Evolutionary conservation across 2,113 vertebrate species (phyloP).

Genomic region (Naja naja): DNA sequence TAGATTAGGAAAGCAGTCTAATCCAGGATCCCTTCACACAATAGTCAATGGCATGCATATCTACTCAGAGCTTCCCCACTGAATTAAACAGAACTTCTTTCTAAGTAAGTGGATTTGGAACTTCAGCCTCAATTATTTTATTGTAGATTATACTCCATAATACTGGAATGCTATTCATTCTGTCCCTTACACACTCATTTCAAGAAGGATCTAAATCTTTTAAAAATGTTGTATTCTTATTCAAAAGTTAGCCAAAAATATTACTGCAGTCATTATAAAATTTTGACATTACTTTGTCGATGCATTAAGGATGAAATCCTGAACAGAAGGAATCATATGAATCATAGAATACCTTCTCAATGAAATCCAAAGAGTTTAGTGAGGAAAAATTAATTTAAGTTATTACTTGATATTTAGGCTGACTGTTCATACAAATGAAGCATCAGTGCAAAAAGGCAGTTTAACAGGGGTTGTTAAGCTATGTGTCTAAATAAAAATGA

Average conservation of each 20-base stretch:
- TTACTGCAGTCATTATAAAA: neutral
- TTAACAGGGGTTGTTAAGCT: conserved; percentile 10
- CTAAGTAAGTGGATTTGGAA: neutral
- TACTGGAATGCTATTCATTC: neutral
- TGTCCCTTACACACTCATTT: neutral
- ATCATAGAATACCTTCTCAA: neutral
- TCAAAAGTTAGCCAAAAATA: neutral
- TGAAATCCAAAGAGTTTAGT: neutral
- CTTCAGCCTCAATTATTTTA: neutral
- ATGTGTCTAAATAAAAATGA: neutral
- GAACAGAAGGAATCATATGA: neutral
- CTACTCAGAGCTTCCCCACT: neutral
- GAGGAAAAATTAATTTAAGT: neutral
- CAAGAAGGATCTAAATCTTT: neutral
- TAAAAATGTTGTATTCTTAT: neutral
- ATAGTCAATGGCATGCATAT: neutral
- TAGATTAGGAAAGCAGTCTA: neutral
- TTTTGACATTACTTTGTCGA: neutral
- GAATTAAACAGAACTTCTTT: neutral
- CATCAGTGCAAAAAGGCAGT: neutral
- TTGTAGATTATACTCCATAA: neutral
- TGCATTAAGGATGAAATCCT: neutral
- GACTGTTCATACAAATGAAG: accelerated
- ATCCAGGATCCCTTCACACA: neutral
- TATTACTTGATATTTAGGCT: neutral